Percentiles rank a stretch among this genome's conserved stretches.
Conservation (phyloP, 1,140 invertebrate species). For the Cepaea nemoralis region DNA sequence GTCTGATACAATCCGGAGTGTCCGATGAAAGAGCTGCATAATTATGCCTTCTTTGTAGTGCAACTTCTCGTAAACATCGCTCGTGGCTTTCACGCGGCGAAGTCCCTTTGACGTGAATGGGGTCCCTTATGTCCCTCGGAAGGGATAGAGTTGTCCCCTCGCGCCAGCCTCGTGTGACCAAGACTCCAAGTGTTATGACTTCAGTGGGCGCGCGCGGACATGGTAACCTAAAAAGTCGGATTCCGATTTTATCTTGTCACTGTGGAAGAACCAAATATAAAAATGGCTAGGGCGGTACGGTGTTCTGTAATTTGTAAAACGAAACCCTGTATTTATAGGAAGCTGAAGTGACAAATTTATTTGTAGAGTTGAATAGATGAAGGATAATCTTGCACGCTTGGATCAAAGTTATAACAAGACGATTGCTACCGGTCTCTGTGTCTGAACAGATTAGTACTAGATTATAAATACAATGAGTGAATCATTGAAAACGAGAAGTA, state of each 20-base stretch:
- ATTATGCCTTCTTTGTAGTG: conserved; percentile 36
- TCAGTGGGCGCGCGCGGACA: neutral
- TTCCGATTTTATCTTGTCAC: neutral
- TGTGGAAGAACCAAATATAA: neutral
- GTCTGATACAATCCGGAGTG: neutral
- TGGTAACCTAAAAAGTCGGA: neutral
- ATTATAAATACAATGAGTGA: no score
- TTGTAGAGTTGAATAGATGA: no score
- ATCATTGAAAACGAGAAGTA: no score
- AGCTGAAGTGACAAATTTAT: no score
- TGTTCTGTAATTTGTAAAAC: no score
- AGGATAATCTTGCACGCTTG: no score
- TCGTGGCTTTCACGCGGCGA: conserved; percentile 36
- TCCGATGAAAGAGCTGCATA: conserved; percentile 31
- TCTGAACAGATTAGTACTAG: no score
- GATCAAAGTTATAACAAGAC: no score
- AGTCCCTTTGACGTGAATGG: conserved; percentile 23
- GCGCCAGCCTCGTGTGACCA: neutral
- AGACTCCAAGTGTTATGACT: neutral
- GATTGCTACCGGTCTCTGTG: no score
- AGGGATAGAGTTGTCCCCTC: conserved; percentile 24
- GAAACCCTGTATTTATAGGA: no score
- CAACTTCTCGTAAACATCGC: conserved; percentile 40
- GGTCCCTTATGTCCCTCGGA: conserved; percentile 30
- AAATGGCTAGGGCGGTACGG: no score